Evolutionary conservation across 1,140 invertebrate species (phyloP).

Genomic region (Drosophila parabipectinata): DNA sequence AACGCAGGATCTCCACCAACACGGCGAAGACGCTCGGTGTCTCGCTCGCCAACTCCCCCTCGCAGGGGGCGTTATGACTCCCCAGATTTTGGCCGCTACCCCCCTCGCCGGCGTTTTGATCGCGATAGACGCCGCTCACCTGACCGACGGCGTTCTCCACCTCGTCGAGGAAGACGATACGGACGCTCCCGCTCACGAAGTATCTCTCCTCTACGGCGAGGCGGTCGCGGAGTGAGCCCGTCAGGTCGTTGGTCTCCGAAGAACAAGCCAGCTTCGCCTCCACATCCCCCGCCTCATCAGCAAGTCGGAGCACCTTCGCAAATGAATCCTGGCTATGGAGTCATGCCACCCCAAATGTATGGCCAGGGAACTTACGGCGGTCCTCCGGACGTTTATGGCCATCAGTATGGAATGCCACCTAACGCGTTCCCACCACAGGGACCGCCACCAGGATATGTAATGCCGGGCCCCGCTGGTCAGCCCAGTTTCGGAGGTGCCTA

Average conservation of each 20-base stretch:
- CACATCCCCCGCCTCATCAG: conserved; percentile 43
- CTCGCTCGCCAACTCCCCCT: conserved; percentile 55
- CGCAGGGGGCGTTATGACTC: conserved; percentile 72
- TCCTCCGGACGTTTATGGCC: conserved; percentile 58
- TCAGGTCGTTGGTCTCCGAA: conserved; percentile 72
- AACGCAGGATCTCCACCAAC: conserved; percentile 51
- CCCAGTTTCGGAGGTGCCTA: conserved; percentile 55
- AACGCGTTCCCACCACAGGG: conserved; percentile 56
- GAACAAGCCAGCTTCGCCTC: conserved; percentile 74
- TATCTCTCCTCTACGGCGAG: conserved; percentile 42
- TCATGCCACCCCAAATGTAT: conserved; percentile 70
- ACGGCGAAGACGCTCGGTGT: conserved; percentile 59
- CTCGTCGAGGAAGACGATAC: conserved; percentile 59
- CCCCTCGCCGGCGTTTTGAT: conserved; percentile 61
- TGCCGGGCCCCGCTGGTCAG: conserved; percentile 57
- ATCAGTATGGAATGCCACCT: conserved; percentile 65
- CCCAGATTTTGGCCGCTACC: conserved; percentile 67
- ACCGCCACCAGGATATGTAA: conserved; percentile 57
- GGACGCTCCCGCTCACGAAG: conserved; percentile 66
- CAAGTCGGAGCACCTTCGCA: conserved; percentile 33
- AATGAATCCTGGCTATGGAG: conserved; percentile 42
- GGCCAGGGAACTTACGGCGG: conserved; percentile 42
- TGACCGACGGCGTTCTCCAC: conserved; percentile 62
- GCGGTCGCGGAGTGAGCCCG: conserved; percentile 39
- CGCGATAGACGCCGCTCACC: conserved; percentile 58